These are phyloP conservation scores for Phasia obesa DNA, from an alignment of 2,888 invertebrate genomes.

Conservation along the genomic window DNA sequence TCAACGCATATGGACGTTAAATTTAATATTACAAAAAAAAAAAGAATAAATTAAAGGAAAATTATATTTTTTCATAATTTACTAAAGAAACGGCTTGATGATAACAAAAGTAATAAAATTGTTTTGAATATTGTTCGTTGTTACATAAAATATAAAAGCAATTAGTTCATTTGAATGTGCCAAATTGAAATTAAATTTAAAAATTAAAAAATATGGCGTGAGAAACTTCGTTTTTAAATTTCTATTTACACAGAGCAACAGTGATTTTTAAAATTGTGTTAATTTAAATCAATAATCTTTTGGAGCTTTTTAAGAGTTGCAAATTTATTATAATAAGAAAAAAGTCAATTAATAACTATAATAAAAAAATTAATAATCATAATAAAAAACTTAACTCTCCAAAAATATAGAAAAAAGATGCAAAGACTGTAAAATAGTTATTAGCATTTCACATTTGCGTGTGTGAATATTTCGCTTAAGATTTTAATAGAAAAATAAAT, in stretches of 20 bases:
- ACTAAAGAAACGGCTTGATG: slow-evolving; percentile 9
- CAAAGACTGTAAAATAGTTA: no score
- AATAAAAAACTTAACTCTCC: no score
- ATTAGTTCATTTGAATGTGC: not conserved
- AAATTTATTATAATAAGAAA: no score
- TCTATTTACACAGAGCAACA: slow-evolving; percentile 10
- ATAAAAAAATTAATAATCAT: no score
- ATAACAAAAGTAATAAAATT: not conserved
- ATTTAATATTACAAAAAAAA: slow-evolving; percentile 3
- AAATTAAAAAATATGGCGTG: slow-evolving; percentile 7
- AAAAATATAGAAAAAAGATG: no score
- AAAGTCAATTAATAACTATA: no score
- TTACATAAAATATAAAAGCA: not conserved
- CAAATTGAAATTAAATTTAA: not conserved
- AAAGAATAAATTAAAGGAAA: slow-evolving; percentile 1
- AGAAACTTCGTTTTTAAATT: slow-evolving; percentile 27
- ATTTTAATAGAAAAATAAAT: no score
- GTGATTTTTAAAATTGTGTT: not conserved
- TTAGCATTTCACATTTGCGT: no score
- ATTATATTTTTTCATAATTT: not conserved
- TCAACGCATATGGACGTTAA: slow-evolving; percentile 76
- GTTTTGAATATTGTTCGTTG: not conserved
- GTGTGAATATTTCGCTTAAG: no score
- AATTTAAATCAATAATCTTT: no score
- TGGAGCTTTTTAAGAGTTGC: no score